Conservation (phyloP, 2,113 vertebrate species). For the Syrmaticus mikado region DNA sequence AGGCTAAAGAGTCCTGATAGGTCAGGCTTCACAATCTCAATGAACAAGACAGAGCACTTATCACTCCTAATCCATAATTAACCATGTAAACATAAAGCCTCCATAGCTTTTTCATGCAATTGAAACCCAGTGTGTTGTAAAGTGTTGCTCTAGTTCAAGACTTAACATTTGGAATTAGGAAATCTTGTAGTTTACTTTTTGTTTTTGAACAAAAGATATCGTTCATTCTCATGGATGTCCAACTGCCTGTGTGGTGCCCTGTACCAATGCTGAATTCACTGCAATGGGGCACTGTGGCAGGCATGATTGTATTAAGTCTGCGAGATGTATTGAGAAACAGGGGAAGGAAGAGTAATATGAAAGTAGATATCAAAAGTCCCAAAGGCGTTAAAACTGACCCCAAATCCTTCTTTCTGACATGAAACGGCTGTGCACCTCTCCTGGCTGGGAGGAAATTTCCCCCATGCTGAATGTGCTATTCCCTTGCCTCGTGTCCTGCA, state of each 20-base stretch:
- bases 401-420: not conserved
- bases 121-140: not conserved
- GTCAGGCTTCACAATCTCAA: not conserved
- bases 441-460: not conserved
- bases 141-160: not conserved
- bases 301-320: not conserved
- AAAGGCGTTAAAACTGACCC: not conserved
- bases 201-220: not conserved
- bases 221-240: not conserved
- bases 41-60: not conserved
- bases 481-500: not conserved
- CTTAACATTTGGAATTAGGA: not conserved
- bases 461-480: not conserved
- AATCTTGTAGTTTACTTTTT: not conserved
- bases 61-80: not conserved
- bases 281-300: not conserved
- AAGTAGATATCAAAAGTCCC: not conserved
- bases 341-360: not conserved
- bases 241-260: not conserved
- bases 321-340: not conserved
- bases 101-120: accelerated
- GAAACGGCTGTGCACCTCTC: not conserved
- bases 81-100: not conserved
- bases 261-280: not conserved
- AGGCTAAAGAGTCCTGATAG: not conserved